Base-by-base conservation (phyloP, 2,797 vertebrate species). In the Paramormyrops hopkinsi region DNA sequence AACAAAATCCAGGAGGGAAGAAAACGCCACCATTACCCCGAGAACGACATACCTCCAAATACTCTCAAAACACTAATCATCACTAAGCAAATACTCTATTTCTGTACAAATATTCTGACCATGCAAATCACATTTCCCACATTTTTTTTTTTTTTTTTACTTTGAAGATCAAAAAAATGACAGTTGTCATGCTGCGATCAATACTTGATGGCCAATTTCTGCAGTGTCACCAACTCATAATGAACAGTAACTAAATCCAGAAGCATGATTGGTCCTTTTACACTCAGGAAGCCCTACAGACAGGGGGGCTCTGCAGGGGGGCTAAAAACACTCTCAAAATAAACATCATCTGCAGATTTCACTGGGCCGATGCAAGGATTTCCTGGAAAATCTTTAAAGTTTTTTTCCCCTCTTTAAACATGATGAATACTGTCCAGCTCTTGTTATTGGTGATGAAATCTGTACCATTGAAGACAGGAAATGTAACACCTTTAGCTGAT, bases 401-500 rank as follows among this genome's bases (percentile, higher is more conserved):
- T 9, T 17, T 44, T 62, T 53, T 53, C 3, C 22, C 22, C 9
- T 22, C 3, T 9, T 22, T 22, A 76, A 79, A 79, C 19, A 79
- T 37, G 73, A 37, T 44, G 8, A 44, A 83, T 48, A 48, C 79
- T 48, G 37, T 50, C 29, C 41, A 50, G 17, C n/a, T 29, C 33
- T 25, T n/a, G 11, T 84, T 54, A 56, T 37, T 83, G 59, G 59
- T 86, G 83, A 76, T 86, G 83, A 62, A 85, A 89, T 86, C 14
- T 53, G 82, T 51, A 86, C 56, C 59, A 44, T 37, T 14, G 29
- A 37, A 79, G 29, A 88, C 33, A n/a, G 86, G 89, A 89, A 87
- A 89, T 59, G 76, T 53, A 54, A 46, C 85, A 87, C 89, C 50
- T 19, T 87, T 14, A 73, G 37, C 84, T 62, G 59, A 87, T 37